A percentile compares a stretch with the other conserved stretches of the same genome.
These are phyloP conservation scores for Dichetophora obliterata DNA, from an alignment of 2,888 invertebrate genomes.

Conservation along the genomic window DNA sequence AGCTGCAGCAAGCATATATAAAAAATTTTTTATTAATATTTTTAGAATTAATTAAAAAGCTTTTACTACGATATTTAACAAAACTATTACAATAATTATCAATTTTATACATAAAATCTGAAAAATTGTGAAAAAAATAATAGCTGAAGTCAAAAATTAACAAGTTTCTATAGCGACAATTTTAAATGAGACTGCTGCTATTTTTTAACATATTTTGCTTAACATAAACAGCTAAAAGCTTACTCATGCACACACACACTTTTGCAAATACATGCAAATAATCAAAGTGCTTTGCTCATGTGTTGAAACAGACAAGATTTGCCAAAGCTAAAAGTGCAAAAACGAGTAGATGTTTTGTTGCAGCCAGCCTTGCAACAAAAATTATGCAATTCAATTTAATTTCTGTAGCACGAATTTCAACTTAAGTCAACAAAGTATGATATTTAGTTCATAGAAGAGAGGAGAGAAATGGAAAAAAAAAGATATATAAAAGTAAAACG, in stretches of 20 bases:
- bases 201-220: neutral
- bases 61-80: too few species aligned
- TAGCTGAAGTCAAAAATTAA: too few species aligned
- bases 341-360: neutral
- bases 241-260: neutral
- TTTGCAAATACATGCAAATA: neutral
- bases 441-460: neutral
- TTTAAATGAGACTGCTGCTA: neutral
- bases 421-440: neutral
- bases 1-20: too few species aligned
- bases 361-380: conserved; percentile 2
- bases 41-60: too few species aligned
- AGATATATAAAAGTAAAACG: neutral
- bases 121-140: too few species aligned
- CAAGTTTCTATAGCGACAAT: neutral
- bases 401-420: conserved; percentile 37
- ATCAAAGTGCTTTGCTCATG: neutral
- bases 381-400: conserved; percentile 38
- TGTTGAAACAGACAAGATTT: conserved; percentile 3
- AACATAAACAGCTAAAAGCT: too few species aligned
- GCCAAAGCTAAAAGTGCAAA: neutral
- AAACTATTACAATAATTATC: too few species aligned
- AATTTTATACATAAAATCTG: too few species aligned
- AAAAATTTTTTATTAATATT: too few species aligned
- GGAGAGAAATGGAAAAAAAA: neutral